phyloP scores from a whole-genome alignment of 92 coral and sea anemone species.

The Isaurus tuberculatus region DNA sequence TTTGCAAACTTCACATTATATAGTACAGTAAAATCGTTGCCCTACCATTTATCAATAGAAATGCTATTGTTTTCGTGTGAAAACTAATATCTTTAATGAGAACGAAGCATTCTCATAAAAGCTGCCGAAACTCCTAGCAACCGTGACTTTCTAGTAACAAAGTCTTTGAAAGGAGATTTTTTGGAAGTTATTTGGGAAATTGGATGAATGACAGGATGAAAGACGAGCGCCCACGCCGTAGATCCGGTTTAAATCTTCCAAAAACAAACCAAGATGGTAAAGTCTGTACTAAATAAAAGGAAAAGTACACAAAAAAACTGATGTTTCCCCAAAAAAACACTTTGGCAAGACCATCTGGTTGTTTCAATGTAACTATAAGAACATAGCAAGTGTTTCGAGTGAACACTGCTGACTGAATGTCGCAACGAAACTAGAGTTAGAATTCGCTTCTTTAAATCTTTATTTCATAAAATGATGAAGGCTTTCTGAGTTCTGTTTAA shows the following conservation, averaged over 20 bases:
- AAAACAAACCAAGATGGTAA: constrained; percentile 3
- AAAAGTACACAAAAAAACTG: background rate
- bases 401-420: background rate
- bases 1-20: constrained; percentile 1
- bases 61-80: constrained; percentile 1
- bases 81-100: constrained; percentile 37
- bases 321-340: background rate
- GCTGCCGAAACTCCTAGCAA: constrained; percentile 14
- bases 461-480: background rate
- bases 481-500: background rate
- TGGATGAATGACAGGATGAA: background rate
- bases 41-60: constrained; percentile 13
- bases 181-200: background rate
- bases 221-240: constrained; percentile 33
- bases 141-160: background rate
- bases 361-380: background rate
- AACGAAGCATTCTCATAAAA: constrained; percentile 28
- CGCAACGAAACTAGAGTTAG: background rate
- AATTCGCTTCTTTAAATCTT: background rate
- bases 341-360: background rate
- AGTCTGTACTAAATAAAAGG: background rate
- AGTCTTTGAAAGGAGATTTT: background rate
- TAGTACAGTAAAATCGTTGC: constrained; percentile 11
- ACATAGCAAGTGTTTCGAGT: background rate
- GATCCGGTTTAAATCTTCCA: constrained; percentile 35